Evolutionary conservation across 2,113 vertebrate species (phyloP).

Genomic region (Meriones unguiculatus): DNA sequence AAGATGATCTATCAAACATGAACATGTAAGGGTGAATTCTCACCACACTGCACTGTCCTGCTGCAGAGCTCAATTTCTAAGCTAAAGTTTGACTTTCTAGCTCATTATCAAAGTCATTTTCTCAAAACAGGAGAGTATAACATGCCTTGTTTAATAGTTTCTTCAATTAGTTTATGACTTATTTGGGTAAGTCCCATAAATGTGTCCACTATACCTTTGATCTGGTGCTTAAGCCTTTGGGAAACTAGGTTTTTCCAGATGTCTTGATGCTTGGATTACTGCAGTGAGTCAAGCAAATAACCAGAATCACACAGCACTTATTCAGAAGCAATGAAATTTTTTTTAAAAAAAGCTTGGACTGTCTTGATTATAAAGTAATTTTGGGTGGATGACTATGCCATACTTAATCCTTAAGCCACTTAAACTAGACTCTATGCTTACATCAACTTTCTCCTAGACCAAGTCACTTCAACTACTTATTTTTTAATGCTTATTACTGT

Average conservation of each 20-base stretch:
- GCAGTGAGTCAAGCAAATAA: slow-evolving; percentile 16
- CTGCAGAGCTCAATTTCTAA: not conserved
- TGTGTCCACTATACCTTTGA: not conserved
- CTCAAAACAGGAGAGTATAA: not conserved
- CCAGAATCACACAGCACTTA: not conserved
- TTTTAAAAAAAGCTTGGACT: not conserved
- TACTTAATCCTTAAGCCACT: not conserved
- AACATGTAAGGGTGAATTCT: not conserved
- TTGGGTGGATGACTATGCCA: not conserved
- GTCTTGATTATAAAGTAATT: not conserved
- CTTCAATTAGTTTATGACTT: not conserved
- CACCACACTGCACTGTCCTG: not conserved
- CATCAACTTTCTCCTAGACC: not conserved
- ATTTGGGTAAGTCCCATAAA: not conserved
- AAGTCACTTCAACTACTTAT: not conserved
- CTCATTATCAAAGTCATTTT: not conserved
- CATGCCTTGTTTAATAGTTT: not conserved
- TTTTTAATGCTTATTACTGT: not conserved
- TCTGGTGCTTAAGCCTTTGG: not conserved
- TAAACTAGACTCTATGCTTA: not conserved
- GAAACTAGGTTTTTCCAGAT: not conserved
- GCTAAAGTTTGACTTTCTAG: not conserved
- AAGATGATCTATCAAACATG: rapidly evolving
- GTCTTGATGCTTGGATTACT: not conserved
- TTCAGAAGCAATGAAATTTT: not conserved